Base-by-base conservation (phyloP, 1,140 invertebrate genomes). In the Diorhabda elongata region DNA sequence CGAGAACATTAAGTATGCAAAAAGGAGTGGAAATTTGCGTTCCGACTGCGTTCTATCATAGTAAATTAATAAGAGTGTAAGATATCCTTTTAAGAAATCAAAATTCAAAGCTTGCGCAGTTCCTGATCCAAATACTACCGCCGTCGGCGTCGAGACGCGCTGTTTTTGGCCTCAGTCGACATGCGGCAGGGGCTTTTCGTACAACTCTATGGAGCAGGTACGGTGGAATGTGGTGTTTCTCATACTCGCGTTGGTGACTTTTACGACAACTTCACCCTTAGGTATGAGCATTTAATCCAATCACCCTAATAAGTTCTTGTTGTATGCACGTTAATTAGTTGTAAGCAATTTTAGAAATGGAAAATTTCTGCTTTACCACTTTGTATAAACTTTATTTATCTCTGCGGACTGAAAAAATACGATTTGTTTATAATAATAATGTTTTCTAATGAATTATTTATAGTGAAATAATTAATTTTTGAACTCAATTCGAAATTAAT, bases 51-150 rank as follows among this genome's bases (percentile, higher is more conserved):
- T 44, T 43, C 42, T 62, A 44, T 62, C 61, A 44, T 44, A 44
- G n/a, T 62, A n/a, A n/a, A 44, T n/a, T 62, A 62, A 62, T 62
- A 44, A 8, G 44, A 62, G 61, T 62, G 43, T 60, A 60, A 60
- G 8, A 7, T 62, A 62, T 62, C 61, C 61, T 62, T 62, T 62
- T 47, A 62, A 62, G 61, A 62, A 62, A 62, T 62, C 61, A 62
- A 62, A 62, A 62, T 43, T 62, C 11, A 9, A 43, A 11, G 7
- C 61, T 8, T 62, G 61, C 61, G 61, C 61, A 44, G 42, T 62
- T 62, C 61, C 61, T 8, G 61, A 62, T 4, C 44, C 44, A 44
- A 62, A 61, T 11, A 47, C 11, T 62, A 44, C 61, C 42, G 42
- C 42, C 7, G 61, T 62, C 61, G 26, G 8, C 43, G 4, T 6